Conservation (phyloP, 2,113 vertebrate genomes). For the Entelurus aequoreus region DNA sequence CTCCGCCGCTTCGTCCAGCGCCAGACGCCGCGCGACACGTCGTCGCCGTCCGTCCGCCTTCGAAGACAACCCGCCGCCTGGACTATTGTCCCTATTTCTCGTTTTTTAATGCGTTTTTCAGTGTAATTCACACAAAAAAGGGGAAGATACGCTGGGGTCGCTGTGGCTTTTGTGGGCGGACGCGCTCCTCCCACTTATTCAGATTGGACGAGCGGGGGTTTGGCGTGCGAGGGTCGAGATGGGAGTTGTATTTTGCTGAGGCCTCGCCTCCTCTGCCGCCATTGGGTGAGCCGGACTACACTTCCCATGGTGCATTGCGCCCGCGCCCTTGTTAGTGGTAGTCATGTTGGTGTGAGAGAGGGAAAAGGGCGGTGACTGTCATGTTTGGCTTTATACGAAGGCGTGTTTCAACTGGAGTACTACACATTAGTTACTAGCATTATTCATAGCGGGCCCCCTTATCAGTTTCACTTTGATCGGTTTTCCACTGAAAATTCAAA, state of each 20-base stretch:
- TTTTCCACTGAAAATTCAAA: too few species aligned
- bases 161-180: conserved; percentile 77
- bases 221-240: conserved; percentile 66
- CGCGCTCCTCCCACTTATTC: conserved; percentile 76
- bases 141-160: conserved; percentile 59
- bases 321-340: conserved; percentile 10
- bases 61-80: conserved; percentile 35
- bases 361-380: conserved; percentile 66
- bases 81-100: conserved; percentile 49
- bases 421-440: too few species aligned
- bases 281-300: conserved; percentile 50
- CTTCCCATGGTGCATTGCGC: conserved; percentile 49
- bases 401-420: conserved; percentile 25
- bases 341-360: conserved; percentile 70
- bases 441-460: background rate
- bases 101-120: conserved; percentile 54
- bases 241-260: conserved; percentile 75
- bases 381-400: conserved; percentile 70
- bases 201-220: conserved; percentile 68
- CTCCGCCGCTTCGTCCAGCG: conserved; percentile 32
- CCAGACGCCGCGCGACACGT: conserved; percentile 37
- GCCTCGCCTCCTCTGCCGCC: conserved; percentile 43
- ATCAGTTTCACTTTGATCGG: too few species aligned
- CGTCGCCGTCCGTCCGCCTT: conserved; percentile 43
- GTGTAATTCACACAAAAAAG: conserved; percentile 31